Percentiles rank a stretch among this genome's conserved stretches.
Conservation (phyloP, 2,888 invertebrate genomes). For the Melanotus villosus region DNA sequence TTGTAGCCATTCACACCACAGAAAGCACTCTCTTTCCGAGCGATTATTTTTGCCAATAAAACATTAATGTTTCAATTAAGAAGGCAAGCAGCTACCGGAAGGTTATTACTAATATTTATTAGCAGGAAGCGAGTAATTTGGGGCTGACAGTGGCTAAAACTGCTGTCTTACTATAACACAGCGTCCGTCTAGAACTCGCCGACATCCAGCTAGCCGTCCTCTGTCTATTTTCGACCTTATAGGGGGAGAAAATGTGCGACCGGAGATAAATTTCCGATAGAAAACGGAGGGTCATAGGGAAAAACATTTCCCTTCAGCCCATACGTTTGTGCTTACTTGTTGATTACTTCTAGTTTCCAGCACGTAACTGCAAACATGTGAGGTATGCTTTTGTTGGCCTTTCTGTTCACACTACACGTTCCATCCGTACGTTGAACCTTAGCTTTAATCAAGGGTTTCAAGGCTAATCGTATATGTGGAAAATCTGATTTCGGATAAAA, state of each 20-base stretch:
- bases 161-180: conserved; percentile 18
- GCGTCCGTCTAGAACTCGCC: conserved; percentile 24
- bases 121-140: conserved; percentile 30
- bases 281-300: conserved; percentile 33
- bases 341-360: conserved; percentile 39
- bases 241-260: conserved; percentile 37
- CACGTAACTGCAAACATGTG: conserved; percentile 8
- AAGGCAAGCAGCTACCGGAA: conserved; percentile 13
- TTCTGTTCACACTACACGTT: too few relatives aligned
- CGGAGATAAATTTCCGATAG: conserved; percentile 48
- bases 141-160: conserved; percentile 10
- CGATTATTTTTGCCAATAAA: conserved; percentile 20
- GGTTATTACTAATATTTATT: conserved; percentile 38
- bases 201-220: conserved; percentile 33
- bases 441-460: neutral
- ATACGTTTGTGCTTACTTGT: conserved; percentile 44
- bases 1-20: too few relatives aligned
- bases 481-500: too few relatives aligned
- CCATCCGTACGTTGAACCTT: too few relatives aligned
- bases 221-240: conserved; percentile 32
- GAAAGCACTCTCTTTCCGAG: neutral
- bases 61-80: conserved; percentile 32
- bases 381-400: neutral
- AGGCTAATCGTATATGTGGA: neutral
- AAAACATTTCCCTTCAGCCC: conserved; percentile 34